Percentiles rank a stretch among this genome's conserved stretches.
Evolutionary conservation across 2,888 invertebrate species (phyloP).

Genomic region (Thera britannica): DNA sequence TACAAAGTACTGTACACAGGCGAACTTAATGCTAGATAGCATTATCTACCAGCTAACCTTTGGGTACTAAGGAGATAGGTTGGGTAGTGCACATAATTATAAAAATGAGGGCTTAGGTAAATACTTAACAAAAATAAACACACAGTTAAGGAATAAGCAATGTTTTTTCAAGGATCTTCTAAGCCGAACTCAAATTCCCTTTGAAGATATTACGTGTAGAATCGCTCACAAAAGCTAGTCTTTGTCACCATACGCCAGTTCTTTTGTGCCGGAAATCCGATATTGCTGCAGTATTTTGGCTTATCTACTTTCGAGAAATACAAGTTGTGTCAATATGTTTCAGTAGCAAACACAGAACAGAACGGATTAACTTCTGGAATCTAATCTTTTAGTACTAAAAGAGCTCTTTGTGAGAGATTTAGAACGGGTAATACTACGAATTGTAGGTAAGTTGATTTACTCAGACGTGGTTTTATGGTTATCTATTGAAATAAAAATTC

Average conservation of each 20-base stretch:
- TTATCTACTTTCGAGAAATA: slow-evolving; percentile 23
- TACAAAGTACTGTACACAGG: too few relatives aligned
- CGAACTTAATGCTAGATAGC: too few relatives aligned
- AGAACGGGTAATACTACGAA: too few relatives aligned
- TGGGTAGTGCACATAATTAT: too few relatives aligned
- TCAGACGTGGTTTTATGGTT: too few relatives aligned
- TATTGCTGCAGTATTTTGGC: slow-evolving; percentile 30
- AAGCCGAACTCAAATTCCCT: slow-evolving; percentile 1
- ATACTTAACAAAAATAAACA: too few relatives aligned
- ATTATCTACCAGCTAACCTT: too few relatives aligned
- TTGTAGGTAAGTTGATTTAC: too few relatives aligned
- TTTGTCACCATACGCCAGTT: slow-evolving; percentile 17
- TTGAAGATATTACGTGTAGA: slow-evolving; percentile 5
- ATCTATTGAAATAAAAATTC: too few relatives aligned
- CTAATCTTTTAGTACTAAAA: not conserved
- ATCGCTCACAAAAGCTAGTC: slow-evolving; percentile 23
- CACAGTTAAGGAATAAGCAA: too few relatives aligned
- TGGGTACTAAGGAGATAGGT: too few relatives aligned
- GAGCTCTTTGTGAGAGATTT: not conserved
- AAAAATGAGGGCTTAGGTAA: too few relatives aligned
- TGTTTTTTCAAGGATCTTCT: not conserved
- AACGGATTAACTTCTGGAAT: not conserved
- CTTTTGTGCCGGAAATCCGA: slow-evolving; percentile 29
- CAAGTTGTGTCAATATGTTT: slow-evolving; percentile 25
- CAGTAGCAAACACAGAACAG: slow-evolving; percentile 9